Base-by-base conservation (phyloP, 1,140 invertebrate genomes). In the Bombus vancouverensis region DNA sequence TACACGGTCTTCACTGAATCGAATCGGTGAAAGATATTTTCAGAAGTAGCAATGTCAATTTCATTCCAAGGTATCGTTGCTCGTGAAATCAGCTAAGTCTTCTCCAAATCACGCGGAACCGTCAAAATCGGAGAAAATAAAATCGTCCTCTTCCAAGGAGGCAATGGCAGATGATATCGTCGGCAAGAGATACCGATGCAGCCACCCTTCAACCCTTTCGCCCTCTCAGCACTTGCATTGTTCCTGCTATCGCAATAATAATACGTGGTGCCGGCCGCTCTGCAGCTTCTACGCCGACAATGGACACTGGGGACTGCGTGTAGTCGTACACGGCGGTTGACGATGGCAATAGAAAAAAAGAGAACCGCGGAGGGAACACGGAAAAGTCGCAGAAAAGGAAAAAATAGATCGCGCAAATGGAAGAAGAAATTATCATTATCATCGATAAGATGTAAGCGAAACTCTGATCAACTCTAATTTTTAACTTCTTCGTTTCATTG, bases 81-180 rank as follows among this genome's bases (percentile, higher is more conserved):
- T 34, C 34, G 3, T 9, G 37, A 34, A 25, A 32, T 39, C 37
- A 28, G 18, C 5, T 4, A n/a, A 22, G 32, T 57, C 65, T 79
- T 47, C 2, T 37, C 22, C 32, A 62, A 75, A 83, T 89, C 81
- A 84, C 89, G 87, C 65, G 85, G 72, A 89, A 90, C 80, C 83
- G 79, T 75, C 77, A 83, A 90, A 91, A 91, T 88, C 88, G 86
- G 87, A n/a, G 65, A 8, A 65, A 59, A 44, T 62, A 44, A 77
- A 62, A 77, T 15, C 37, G 0, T 34, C 59, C 28, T 12, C 10
- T 32, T 4, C 18, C 15, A 65, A 42, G 75, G 81, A 91, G 89
- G 90, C 89, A 91, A 88, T 90, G 87, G 89, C 86, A 92, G 91
- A 91, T 92, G 73, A 81, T 92, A 92, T 92, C 92, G 81, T 42